A percentile compares a stretch with the other conserved stretches of the same genome.
phyloP scores from a whole-genome alignment of 2,797 vertebrate species.

The Danio kyathit region DNA sequence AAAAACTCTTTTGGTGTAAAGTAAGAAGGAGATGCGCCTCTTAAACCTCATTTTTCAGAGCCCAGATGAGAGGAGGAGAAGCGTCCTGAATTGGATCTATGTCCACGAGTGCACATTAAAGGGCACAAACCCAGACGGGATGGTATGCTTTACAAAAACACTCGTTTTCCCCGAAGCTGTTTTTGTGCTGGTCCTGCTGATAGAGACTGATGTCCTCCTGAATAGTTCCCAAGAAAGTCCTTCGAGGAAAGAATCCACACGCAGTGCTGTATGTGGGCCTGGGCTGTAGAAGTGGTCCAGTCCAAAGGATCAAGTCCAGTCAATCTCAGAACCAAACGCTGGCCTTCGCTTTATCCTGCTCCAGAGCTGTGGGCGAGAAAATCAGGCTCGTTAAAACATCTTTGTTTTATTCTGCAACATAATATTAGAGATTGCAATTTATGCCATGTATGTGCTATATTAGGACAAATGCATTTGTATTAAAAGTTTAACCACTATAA shows the following conservation, averaged over 20 bases:
- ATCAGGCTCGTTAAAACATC: conserved; percentile 17
- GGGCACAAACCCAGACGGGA: conserved; percentile 47
- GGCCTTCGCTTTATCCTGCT: conserved; percentile 92
- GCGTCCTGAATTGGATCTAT: conserved; percentile 57
- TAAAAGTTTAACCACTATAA: too few relatives aligned
- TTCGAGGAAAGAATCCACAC: conserved; percentile 59
- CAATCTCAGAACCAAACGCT: conserved; percentile 89
- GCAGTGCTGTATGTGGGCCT: conserved; percentile 30
- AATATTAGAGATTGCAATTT: not conserved
- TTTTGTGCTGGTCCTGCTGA: conserved; percentile 68
- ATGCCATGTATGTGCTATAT: too few relatives aligned
- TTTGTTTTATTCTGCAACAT: not conserved
- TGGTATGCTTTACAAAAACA: conserved; percentile 54
- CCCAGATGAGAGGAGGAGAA: conserved; percentile 56
- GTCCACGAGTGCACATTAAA: conserved; percentile 27
- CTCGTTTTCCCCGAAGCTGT: conserved; percentile 58
- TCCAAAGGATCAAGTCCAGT: conserved; percentile 37
- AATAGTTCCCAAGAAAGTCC: conserved; percentile 55
- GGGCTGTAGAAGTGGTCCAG: conserved; percentile 39
- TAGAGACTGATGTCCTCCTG: conserved; percentile 56
- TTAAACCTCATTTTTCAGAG: conserved; percentile 60
- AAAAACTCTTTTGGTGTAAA: conserved; percentile 64
- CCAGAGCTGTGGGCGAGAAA: conserved; percentile 80
- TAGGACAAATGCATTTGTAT: too few relatives aligned
- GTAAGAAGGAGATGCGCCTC: conserved; percentile 63